A percentile compares a stretch with the other conserved stretches of the same genome.
Evolutionary conservation across 2,888 invertebrate genomes (phyloP).

Genomic region (Meghimatium bilineatum): DNA sequence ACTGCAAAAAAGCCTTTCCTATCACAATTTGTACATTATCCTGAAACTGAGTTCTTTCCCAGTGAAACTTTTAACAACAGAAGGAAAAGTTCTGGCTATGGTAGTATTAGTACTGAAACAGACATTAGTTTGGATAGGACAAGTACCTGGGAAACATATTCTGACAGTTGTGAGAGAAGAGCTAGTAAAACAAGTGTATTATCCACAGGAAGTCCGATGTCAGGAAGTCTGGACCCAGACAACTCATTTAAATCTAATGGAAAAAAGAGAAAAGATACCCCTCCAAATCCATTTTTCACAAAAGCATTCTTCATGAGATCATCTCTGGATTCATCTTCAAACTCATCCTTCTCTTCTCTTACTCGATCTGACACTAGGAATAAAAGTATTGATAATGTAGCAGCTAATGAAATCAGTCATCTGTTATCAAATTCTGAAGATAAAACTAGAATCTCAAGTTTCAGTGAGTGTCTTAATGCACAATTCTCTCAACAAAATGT

Average conservation of each 20-base stretch:
- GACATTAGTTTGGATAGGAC: neutral
- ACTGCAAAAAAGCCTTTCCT: neutral
- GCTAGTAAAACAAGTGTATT: neutral
- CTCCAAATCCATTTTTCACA: slow-evolving; percentile 45
- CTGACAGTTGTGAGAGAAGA: no score
- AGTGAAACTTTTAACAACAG: neutral
- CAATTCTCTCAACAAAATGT: neutral
- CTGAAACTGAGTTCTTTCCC: slow-evolving; percentile 7
- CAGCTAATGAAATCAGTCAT: neutral
- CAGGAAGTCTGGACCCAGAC: neutral
- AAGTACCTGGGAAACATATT: neutral
- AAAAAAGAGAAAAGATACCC: slow-evolving; percentile 16
- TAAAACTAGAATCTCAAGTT: neutral
- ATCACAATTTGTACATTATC: slow-evolving; percentile 1
- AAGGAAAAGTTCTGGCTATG: neutral
- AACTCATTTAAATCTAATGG: neutral
- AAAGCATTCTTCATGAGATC: slow-evolving; percentile 42
- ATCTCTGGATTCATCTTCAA: neutral
- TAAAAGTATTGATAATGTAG: neutral
- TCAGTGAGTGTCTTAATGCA: neutral
- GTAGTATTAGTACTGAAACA: neutral
- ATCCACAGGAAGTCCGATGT: neutral
- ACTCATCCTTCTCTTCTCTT: slow-evolving; percentile 6
- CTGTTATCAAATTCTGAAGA: neutral
- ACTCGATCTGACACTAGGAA: neutral